These are phyloP conservation scores for Gavia stellata DNA, from an alignment of 2,113 vertebrate genomes.

Conservation along the genomic window DNA sequence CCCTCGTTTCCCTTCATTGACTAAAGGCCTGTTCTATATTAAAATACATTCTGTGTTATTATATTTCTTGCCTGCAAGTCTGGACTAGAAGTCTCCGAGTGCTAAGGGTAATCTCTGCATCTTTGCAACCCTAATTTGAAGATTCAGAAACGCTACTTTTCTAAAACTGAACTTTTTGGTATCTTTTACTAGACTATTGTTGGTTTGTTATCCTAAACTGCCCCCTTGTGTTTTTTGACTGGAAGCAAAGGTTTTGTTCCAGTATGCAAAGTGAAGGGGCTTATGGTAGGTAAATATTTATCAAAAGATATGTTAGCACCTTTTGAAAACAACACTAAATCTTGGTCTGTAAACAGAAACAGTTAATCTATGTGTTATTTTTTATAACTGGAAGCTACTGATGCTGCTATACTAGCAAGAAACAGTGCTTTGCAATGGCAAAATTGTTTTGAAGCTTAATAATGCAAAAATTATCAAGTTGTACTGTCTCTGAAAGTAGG, in stretches of 20 bases:
- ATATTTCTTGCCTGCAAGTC: not conserved
- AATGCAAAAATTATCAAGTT: not conserved
- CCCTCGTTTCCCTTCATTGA: not conserved
- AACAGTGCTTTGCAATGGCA: not conserved
- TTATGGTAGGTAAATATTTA: not conserved
- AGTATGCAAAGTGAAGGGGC: not conserved
- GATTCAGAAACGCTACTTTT: not conserved
- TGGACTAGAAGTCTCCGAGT: not conserved
- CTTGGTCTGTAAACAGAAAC: not conserved
- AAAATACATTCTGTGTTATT: not conserved
- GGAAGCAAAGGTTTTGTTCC: not conserved
- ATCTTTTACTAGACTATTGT: not conserved
- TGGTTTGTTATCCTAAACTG: slow-evolving; percentile 51
- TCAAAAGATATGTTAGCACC: not conserved
- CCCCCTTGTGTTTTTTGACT: slow-evolving; percentile 37
- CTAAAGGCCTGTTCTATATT: not conserved
- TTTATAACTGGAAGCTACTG: not conserved
- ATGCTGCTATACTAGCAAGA: not conserved
- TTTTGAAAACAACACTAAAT: not conserved
- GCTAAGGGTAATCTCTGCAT: not conserved
- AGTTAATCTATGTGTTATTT: not conserved
- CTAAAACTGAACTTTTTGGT: not conserved
- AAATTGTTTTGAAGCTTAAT: not conserved
- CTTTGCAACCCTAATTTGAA: not conserved
- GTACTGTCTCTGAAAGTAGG: not conserved